phyloP scores from a whole-genome alignment of 2,797 vertebrate species.

The Sphenodon punctatus region DNA sequence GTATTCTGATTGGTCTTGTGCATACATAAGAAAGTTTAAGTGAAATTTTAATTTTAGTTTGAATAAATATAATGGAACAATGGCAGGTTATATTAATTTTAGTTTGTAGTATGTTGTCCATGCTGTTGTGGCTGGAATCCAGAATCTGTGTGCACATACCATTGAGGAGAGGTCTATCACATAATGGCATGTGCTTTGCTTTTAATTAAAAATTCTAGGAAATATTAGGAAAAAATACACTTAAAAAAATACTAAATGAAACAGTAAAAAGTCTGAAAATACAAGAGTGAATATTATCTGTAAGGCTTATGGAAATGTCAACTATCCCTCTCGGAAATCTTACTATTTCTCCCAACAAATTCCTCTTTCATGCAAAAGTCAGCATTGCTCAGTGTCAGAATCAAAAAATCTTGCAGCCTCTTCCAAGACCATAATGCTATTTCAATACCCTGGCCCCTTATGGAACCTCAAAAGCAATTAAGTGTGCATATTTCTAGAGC shows the following conservation, averaged over 20 bases:
- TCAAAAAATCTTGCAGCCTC: accelerated
- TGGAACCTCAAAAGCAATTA: not conserved
- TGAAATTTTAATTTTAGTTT: not conserved
- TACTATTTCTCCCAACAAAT: accelerated
- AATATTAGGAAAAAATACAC: no score
- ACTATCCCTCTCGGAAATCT: not conserved
- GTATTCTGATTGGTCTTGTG: not conserved
- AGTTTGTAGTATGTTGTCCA: no score
- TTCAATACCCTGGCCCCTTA: not conserved
- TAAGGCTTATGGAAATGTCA: not conserved
- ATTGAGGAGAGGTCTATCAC: not conserved
- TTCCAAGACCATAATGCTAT: accelerated
- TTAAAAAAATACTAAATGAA: not conserved
- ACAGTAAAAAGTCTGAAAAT: not conserved
- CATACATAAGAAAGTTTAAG: not conserved
- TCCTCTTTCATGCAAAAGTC: not conserved
- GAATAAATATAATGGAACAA: not conserved
- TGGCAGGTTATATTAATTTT: no score
- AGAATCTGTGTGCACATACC: no score
- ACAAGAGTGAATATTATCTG: not conserved
- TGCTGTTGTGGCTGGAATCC: no score
- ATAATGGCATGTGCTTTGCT: not conserved
- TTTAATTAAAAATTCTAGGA: no score
- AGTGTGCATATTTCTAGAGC: no score
- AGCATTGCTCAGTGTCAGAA: accelerated